Percentiles rank a stretch among this genome's conserved stretches.
phyloP scores from a whole-genome alignment of 30 jellyfish, hydroid and myxozoan species.

The Aurelia sp. region DNA sequence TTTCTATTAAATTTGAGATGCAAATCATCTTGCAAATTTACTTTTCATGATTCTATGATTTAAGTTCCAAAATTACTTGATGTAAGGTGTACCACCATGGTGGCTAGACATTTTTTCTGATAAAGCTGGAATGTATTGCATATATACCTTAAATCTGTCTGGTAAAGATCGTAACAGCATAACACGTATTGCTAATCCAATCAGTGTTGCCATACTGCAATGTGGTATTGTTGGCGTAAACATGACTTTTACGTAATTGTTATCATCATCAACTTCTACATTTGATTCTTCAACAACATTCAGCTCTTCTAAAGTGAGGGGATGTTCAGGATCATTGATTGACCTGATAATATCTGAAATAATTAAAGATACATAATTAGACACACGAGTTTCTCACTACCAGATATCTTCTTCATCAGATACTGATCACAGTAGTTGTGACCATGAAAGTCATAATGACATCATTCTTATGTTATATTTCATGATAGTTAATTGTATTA shows the following conservation, averaged over 20 bases:
- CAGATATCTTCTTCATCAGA: not conserved
- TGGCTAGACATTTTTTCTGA: no score
- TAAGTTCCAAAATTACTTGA: no score
- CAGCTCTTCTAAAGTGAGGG: slow-evolving; percentile 91
- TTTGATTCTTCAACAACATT: slow-evolving; percentile 85
- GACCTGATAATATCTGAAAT: slow-evolving; percentile 71
- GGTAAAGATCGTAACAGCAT: slow-evolving; percentile 92
- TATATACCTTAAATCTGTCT: slow-evolving; percentile 81
- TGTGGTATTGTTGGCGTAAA: slow-evolving; percentile 98
- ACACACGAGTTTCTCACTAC: not conserved
- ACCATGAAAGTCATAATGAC: no score
- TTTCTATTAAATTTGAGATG: no score
- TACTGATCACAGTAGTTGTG: not conserved
- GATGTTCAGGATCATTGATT: slow-evolving; percentile 97
- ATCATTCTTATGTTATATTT: no score
- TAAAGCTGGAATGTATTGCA: not conserved
- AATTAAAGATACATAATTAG: not conserved
- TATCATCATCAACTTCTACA: slow-evolving; percentile 75
- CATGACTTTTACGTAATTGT: slow-evolving; percentile 56
- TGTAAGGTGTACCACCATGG: no score
- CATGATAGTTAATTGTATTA: no score
- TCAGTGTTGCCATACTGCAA: slow-evolving; percentile 97
- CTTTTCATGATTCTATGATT: no score
- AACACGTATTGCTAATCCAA: slow-evolving; percentile 91
- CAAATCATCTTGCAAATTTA: no score